phyloP scores from a whole-genome alignment of 2,113 vertebrate species.

The Dromas ardeola region DNA sequence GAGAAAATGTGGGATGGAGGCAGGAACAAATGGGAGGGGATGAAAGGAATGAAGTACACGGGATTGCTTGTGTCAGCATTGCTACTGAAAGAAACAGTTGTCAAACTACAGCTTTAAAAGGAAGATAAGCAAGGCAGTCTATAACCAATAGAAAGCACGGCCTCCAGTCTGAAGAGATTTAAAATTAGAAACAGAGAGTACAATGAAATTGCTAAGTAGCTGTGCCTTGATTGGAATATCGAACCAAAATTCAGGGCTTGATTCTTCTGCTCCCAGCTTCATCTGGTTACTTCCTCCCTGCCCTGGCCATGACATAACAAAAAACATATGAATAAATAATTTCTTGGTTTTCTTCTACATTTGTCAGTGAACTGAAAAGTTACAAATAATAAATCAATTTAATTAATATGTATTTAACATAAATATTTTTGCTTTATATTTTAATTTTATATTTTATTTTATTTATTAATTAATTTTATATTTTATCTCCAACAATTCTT shows the following conservation, averaged over 20 bases:
- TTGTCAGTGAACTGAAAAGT: not conserved
- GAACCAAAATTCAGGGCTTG: not conserved
- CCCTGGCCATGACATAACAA: not conserved
- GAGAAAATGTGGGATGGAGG: not conserved
- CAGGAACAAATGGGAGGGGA: not conserved
- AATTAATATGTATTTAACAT: not conserved
- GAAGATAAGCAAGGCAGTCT: not conserved
- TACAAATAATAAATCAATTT: not conserved
- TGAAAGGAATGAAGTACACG: not conserved
- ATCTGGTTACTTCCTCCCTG: not conserved
- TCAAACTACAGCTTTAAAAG: not conserved
- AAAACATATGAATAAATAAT: not conserved
- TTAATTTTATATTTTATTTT: not conserved
- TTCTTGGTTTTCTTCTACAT: not conserved
- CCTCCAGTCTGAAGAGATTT: not conserved
- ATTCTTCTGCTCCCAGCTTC: not conserved
- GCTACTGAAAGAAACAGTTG: not conserved
- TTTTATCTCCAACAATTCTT: not conserved
- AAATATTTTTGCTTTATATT: not conserved
- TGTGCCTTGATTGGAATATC: not conserved
- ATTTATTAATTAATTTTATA: not conserved
- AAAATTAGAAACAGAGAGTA: not conserved
- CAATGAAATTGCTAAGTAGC: not conserved
- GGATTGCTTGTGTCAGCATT: not conserved
- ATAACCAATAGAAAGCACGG: not conserved